These are phyloP conservation scores for Gymnarchus niloticus DNA, from an alignment of 2,113 vertebrate species.

Conservation along the genomic window DNA sequence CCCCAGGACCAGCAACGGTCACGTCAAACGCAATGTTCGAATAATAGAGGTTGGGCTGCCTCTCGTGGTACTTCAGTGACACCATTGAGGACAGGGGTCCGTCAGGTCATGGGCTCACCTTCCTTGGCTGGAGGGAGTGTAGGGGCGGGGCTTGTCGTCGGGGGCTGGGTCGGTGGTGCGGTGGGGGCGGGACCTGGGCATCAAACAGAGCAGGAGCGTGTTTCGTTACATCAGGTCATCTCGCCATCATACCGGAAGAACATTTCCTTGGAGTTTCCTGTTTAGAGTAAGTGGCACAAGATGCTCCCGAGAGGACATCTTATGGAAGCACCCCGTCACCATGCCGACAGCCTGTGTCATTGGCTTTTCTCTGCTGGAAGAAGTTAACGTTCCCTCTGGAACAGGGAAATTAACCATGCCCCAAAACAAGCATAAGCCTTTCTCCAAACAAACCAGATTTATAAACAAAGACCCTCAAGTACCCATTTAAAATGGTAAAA, in stretches of 20 bases:
- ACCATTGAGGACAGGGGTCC: no score
- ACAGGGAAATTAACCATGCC: not conserved
- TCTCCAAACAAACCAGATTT: not conserved
- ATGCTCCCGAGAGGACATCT: not conserved
- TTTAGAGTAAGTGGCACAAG: not conserved
- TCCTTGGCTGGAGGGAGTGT: slow-evolving; percentile 46
- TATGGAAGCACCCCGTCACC: not conserved
- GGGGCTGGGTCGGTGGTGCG: slow-evolving; percentile 37
- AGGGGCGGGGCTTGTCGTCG: slow-evolving; percentile 31
- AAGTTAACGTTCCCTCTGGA: not conserved
- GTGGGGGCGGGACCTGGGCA: slow-evolving; percentile 39
- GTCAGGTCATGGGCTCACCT: slow-evolving; percentile 31
- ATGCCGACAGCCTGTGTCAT: slow-evolving; percentile 15
- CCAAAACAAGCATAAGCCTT: not conserved
- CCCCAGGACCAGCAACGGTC: slow-evolving; percentile 26
- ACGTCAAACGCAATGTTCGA: slow-evolving; percentile 34
- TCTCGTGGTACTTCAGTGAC: slow-evolving; percentile 48
- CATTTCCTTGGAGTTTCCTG: not conserved
- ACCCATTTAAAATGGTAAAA: slow-evolving; percentile 2
- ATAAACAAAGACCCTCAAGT: not conserved
- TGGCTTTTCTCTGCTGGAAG: slow-evolving; percentile 12
- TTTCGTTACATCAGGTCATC: not conserved
- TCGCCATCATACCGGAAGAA: not conserved
- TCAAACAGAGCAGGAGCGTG: not conserved
- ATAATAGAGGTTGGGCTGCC: slow-evolving; percentile 34